Base-by-base conservation (phyloP, 2,888 invertebrate species). In the Alitta virens region DNA sequence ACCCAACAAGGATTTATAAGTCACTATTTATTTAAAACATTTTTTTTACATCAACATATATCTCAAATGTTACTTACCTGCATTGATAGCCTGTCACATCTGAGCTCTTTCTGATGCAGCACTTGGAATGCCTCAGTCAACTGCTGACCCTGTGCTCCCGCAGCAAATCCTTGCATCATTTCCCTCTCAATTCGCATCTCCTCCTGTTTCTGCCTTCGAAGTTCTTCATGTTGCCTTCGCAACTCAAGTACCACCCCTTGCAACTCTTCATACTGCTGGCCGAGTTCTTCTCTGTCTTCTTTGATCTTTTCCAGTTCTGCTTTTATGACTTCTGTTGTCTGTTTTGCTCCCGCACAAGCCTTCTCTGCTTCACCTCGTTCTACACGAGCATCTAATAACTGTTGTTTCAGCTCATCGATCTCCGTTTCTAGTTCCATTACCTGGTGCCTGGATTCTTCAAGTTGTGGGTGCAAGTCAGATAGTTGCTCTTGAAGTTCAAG, bases 61-160 rank as follows among this genome's bases (percentile, higher is more conserved):
- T n/a, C n/a, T n/a, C n/a, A n/a, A n/a, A n/a, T n/a, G n/a, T n/a
- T n/a, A 5, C 49, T 54, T 14, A 60, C 60, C 60, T 60, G 53
- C 60, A 60, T 60, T 23, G 53, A 25, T 9, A 60, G 54, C 24
- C 53, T 42, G n/a, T 60, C 53, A 46, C 53, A 54, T 9, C 60
- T 23, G 42, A 60, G 26, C 18, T 60, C 60, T 21, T 60, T 60
- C 46, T 60, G 60, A 27, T 60, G 60, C 23, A 60, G 52, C 2
- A 12, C 49, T 24, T 60, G 60, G 16, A 60, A 53, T 2, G 60
- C 60, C 27, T 60, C 60, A 12, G 52, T 42, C 25, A 60, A 27
- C 27, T 60, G 43, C 7, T n/a, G 46, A 7, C 46, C 46, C n/a
- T n/a, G 18, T 3, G 21, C 21, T n/a, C 46, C 46, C 5, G 18